Conservation (phyloP, 2,888 invertebrate species). For the Watsonalla binaria region DNA sequence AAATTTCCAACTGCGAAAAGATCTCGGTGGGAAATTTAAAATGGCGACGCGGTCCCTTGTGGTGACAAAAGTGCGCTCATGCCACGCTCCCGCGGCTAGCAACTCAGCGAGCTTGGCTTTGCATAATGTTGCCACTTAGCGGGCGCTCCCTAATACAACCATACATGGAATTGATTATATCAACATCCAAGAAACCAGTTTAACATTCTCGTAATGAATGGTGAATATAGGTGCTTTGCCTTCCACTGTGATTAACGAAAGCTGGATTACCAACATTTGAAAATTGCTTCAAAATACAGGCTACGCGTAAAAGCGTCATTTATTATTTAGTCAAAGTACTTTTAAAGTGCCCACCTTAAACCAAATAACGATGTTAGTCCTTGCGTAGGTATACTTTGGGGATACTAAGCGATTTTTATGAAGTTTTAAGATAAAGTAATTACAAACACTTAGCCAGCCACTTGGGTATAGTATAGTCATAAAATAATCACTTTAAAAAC, state of each 20-base stretch:
- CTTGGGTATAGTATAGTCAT: too few species aligned
- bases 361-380: too few species aligned
- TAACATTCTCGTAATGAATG: not conserved
- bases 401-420: too few species aligned
- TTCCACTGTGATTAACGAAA: not conserved
- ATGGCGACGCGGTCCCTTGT: constrained; percentile 43
- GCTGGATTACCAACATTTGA: constrained; percentile 1
- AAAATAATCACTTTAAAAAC: too few species aligned
- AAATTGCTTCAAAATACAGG: not conserved
- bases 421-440: too few species aligned
- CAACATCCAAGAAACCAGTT: constrained; percentile 20
- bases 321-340: constrained; percentile 24
- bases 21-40: constrained; percentile 65
- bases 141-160: constrained; percentile 33
- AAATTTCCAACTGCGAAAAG: constrained; percentile 60
- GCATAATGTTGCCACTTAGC: constrained; percentile 56
- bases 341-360: constrained; percentile 14
- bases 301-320: constrained; percentile 20
- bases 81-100: constrained; percentile 10
- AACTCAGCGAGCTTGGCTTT: constrained; percentile 25
- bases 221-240: not conserved
- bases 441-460: too few species aligned
- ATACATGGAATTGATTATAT: constrained; percentile 45
- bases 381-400: not conserved
- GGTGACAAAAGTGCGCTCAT: constrained; percentile 43